Base-by-base conservation (phyloP, 1,140 invertebrate species). In the Anadara kagoshimensis region DNA sequence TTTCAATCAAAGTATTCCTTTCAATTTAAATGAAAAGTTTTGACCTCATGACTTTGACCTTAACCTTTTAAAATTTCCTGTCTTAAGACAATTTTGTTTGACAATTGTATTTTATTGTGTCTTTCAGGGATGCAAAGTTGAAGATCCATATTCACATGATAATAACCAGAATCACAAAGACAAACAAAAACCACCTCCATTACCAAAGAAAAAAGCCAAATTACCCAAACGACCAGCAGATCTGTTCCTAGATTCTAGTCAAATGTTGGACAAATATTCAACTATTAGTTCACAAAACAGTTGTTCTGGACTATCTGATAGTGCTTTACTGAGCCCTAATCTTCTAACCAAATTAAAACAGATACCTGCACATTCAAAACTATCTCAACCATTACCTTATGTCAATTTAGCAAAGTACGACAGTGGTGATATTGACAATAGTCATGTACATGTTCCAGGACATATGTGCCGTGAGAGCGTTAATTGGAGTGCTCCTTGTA, bases 331-430 rank as follows among this genome's bases (percentile, higher is more conserved):
- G 0, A 85, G 83, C 76, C 84, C 85, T 22, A 80, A 83, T 65
- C 76, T 85, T 67, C 61, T 80, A 26, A 77, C 78, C 22, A 85
- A 85, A 76, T 69, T 86, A 12, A 79, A 78, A 16, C 79, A 80
- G 61, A 86, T 86, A 61, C 83, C 83, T 11, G 68, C 53, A 59
- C 62, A 64, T 71, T 86, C 84, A 44, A 80, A 79, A 67, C 61
- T 85, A 22, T 81, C 73, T 47, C 80, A 81, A 49, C 85, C 85
- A 20, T 68, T 87, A 12, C 85, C 85, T 3, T 87, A 87, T 80
- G 84, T 87, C 14, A 87, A 87, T 59, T 68, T 87, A 53, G 80
- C 77, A 20, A 83, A 82, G 58, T 87, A 82, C 73, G 85, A 86
- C 79, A 76, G 77, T 44, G 75, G 70, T 14, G 82, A 82, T 71